A percentile compares a stretch with the other conserved stretches of the same genome.
These are phyloP conservation scores for Sicus ferrugineus DNA, from an alignment of 2,888 invertebrate genomes.

Conservation along the genomic window DNA sequence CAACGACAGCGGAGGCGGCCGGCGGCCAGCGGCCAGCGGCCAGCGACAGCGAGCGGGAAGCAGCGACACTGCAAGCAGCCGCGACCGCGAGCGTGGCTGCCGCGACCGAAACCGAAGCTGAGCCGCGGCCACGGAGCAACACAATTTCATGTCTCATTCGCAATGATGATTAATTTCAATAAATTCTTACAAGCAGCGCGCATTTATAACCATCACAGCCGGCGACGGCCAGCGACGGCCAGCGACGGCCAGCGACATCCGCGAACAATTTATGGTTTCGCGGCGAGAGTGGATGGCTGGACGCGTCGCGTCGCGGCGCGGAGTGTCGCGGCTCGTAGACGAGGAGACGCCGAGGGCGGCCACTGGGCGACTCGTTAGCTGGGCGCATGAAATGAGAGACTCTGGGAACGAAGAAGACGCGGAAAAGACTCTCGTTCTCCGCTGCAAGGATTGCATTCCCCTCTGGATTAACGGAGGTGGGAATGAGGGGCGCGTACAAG, in stretches of 20 bases:
- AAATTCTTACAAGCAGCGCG: slow-evolving; percentile 52
- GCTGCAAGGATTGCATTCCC: too few relatives aligned
- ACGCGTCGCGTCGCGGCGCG: too few relatives aligned
- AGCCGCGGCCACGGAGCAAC: background rate
- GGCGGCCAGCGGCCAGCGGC: background rate
- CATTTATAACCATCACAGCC: slow-evolving; percentile 8
- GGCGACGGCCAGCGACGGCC: background rate
- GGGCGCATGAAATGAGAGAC: too few relatives aligned
- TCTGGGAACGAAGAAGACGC: background rate
- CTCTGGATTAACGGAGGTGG: too few relatives aligned
- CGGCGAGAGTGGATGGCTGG: too few relatives aligned
- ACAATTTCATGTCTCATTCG: slow-evolving; percentile 31
- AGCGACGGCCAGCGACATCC: slow-evolving; percentile 1
- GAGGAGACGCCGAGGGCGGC: slow-evolving; percentile 11
- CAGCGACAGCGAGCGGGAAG: background rate
- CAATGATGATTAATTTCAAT: slow-evolving; percentile 60
- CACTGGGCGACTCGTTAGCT: background rate
- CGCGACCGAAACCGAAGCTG: background rate
- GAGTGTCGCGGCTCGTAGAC: slow-evolving; percentile 15
- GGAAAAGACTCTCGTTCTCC: too few relatives aligned
- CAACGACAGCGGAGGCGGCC: slow-evolving; percentile 1
- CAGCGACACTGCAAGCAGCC: background rate
- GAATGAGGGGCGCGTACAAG: too few relatives aligned
- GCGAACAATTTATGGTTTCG: slow-evolving; percentile 7
- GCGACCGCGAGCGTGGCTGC: background rate